A percentile compares a stretch with the other conserved stretches of the same genome.
Conservation (phyloP, 1,140 invertebrate species). For the Aphelinus atriplicis region DNA sequence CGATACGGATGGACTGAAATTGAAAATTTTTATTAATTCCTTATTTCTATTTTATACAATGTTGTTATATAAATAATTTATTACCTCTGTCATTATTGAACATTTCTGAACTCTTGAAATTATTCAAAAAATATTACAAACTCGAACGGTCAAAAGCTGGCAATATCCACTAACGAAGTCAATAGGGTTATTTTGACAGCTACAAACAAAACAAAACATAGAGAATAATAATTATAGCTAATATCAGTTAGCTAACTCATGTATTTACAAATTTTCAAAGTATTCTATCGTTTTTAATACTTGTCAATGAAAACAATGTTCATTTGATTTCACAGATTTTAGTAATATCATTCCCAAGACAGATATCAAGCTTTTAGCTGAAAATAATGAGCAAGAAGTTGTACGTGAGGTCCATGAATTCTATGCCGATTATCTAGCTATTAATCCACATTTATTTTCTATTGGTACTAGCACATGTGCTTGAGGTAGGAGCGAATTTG, state of each 20-base stretch:
- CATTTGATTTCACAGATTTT: conserved; percentile 79
- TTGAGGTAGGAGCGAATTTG: conserved; percentile 80
- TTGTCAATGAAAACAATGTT: background rate
- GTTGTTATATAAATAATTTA: no score
- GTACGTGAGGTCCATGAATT: conserved; percentile 94
- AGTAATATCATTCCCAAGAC: conserved; percentile 97
- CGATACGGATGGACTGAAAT: no score
- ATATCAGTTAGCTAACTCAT: no score
- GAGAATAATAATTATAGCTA: no score
- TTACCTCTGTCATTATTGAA: background rate
- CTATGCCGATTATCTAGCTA: conserved; percentile 82
- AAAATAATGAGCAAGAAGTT: conserved; percentile 99
- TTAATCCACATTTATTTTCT: conserved; percentile 90
- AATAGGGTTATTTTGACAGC: no score
- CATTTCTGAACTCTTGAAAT: conserved; percentile 69
- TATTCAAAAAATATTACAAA: no score
- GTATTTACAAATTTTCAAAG: no score
- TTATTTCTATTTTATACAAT: no score
- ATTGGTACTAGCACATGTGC: conserved; percentile 90
- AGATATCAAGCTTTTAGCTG: conserved; percentile 94
- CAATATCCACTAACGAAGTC: no score
- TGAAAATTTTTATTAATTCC: no score
- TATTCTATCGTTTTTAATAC: conserved; percentile 6
- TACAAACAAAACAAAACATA: no score
- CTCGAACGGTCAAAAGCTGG: no score